These are phyloP conservation scores for Empis stercorea DNA, from an alignment of 2,888 invertebrate species.

Conservation along the genomic window DNA sequence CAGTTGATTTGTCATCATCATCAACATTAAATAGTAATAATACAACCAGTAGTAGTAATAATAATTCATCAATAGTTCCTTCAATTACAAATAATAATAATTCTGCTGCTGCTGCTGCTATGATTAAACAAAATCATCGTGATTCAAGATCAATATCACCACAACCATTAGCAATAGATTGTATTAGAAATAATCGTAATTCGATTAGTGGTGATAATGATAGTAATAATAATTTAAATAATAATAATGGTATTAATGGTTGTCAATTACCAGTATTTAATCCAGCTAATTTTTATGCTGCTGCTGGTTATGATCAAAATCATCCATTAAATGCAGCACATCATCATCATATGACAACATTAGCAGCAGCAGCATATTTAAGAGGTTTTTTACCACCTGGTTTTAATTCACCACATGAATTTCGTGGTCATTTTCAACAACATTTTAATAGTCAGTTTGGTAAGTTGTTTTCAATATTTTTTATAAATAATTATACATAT, in stretches of 20 bases:
- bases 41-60: background rate
- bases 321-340: slow-evolving; percentile 30
- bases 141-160: slow-evolving; percentile 7
- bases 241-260: slow-evolving; percentile 13
- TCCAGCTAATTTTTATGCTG: slow-evolving; percentile 35
- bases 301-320: slow-evolving; percentile 32
- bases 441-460: slow-evolving; percentile 35
- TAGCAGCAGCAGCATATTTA: slow-evolving; percentile 33
- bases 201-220: background rate
- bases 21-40: background rate
- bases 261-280: slow-evolving; percentile 35
- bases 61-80: background rate
- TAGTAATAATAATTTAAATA: background rate
- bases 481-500: background rate
- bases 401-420: slow-evolving; percentile 34
- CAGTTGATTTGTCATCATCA: slow-evolving; percentile 4
- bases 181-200: background rate
- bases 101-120: too few relatives aligned
- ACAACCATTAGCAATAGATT: background rate
- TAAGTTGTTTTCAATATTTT: slow-evolving; percentile 19
- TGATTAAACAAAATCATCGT: slow-evolving; percentile 11
- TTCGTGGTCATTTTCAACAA: slow-evolving; percentile 35
- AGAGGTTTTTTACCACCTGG: slow-evolving; percentile 35
- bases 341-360: slow-evolving; percentile 35
- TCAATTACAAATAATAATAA: slow-evolving; percentile 4